Evolutionary conservation across 2,888 invertebrate genomes (phyloP), one percentile per base, ranked within the genome.

Genomic region (Epinotia bilunana): DNA sequence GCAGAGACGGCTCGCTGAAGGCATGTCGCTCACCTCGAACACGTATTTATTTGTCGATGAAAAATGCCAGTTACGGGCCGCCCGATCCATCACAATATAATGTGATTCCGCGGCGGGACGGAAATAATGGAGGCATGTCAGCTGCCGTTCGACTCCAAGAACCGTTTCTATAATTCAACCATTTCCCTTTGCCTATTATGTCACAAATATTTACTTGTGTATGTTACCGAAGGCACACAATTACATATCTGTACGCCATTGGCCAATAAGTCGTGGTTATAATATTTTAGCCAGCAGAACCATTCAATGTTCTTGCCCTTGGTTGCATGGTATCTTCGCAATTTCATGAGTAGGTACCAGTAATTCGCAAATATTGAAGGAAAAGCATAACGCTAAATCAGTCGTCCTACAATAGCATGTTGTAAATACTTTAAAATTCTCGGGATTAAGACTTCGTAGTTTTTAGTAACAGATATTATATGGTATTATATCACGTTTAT

Each of bases 71-170:
- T 57, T 63, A 72, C 39, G 55, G 62, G 71, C 53, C 39, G 43
- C 23, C 23, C 62, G 39, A 72, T 72, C 71, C 33, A 72, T 72
- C 71, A 72, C 63, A 55, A 72, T 62, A 63, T 46, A 28, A 39
- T 62, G 53, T 53, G n/a, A 53, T 53, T 28, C 39, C 20, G 4
- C 61, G 33, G 70, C 33, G n/a, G 18, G 18, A 39, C 39, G 61
- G 53, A 12, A 11, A 20, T 55, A 63, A 63, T 62, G 62, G 71
- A 39, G 20, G 39, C 53, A 39, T 62, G 71, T 55, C 62, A 43
- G 62, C 61, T 33, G 33, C 61, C n/a, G 61, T 33, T n/a, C 7
- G 61, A 33, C 28, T 61, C n/a, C n/a, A 33, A 61, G 9, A 61
- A 33, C 33, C n/a, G 58, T 58, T 61, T 61, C 33, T 61, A 13